These are phyloP conservation scores for Agriopis leucophaearia DNA, from an alignment of 2,888 invertebrate species.

Conservation along the genomic window DNA sequence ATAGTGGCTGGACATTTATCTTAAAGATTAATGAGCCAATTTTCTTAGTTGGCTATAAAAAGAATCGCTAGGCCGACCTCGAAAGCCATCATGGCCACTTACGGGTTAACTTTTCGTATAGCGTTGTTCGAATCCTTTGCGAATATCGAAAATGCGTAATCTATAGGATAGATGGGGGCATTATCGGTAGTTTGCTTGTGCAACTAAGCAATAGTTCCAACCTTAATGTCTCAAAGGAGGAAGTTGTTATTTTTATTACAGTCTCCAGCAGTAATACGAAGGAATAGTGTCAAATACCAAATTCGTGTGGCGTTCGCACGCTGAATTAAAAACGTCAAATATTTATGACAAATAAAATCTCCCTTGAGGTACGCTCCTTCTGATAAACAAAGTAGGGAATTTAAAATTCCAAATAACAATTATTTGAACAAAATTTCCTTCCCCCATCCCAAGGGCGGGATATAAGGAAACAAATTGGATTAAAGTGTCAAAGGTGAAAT, in stretches of 20 bases:
- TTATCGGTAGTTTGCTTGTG: slow-evolving; percentile 42
- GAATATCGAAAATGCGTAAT: slow-evolving; percentile 50
- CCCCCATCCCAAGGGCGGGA: slow-evolving; percentile 79
- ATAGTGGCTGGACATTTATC: slow-evolving; percentile 85
- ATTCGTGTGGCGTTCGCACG: slow-evolving; percentile 31
- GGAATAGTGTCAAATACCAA: slow-evolving; percentile 13
- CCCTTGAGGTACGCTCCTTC: slow-evolving; percentile 49
- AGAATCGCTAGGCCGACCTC: slow-evolving; percentile 81
- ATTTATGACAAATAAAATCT: slow-evolving; percentile 47
- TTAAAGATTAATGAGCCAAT: slow-evolving; percentile 86
- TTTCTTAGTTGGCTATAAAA: slow-evolving; percentile 87
- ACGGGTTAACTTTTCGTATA: slow-evolving; percentile 70
- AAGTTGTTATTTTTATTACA: slow-evolving; percentile 35
- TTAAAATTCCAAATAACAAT: slow-evolving; percentile 82
- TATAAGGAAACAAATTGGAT: slow-evolving; percentile 85
- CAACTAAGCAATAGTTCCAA: slow-evolving; percentile 40
- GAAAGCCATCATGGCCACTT: slow-evolving; percentile 69
- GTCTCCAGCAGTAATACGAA: slow-evolving; percentile 18
- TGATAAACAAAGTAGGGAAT: slow-evolving; percentile 64
- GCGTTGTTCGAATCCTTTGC: slow-evolving; percentile 59
- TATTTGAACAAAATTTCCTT: slow-evolving; percentile 76
- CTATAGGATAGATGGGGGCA: slow-evolving; percentile 45
- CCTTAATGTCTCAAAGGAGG: slow-evolving; percentile 33
- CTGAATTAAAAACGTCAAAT: slow-evolving; percentile 51
- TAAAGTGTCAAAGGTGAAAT: slow-evolving; percentile 86